Percentiles rank a stretch among this genome's conserved stretches.
Conservation (phyloP, 2,888 invertebrate species). For the Parnassius mnemosyne region DNA sequence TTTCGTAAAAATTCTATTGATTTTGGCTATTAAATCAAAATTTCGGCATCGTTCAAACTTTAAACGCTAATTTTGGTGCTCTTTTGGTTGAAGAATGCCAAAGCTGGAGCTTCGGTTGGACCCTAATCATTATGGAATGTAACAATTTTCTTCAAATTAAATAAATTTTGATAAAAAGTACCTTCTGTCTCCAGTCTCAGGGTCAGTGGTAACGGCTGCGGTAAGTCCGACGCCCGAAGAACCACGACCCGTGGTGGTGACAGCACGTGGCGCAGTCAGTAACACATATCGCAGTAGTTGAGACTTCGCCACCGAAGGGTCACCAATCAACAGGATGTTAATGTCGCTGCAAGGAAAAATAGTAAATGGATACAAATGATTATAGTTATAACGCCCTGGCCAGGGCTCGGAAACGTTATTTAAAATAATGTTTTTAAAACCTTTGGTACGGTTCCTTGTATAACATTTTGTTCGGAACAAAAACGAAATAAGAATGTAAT, state of each 20-base stretch:
- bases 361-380: not conserved
- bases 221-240: conserved; percentile 99
- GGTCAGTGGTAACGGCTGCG: conserved; percentile 98
- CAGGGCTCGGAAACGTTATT: no score
- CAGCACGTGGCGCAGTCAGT: conserved; percentile 96
- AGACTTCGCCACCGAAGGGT: conserved; percentile 99
- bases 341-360: conserved; percentile 79
- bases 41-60: no score
- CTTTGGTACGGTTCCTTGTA: no score
- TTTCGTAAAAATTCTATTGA: no score
- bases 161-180: conserved; percentile 31
- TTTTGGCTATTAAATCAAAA: no score
- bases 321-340: conserved; percentile 96
- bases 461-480: no score
- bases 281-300: conserved; percentile 96
- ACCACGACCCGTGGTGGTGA: conserved; percentile 98
- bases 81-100: no score
- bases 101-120: no score
- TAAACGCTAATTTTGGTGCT: no score
- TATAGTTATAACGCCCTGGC: not conserved
- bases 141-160: not conserved
- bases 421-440: no score
- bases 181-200: conserved; percentile 92
- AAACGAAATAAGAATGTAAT: no score
- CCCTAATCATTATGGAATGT: no score